phyloP scores from a whole-genome alignment of 2,113 vertebrate species.

The Hydrochoerus hydrochaeris region DNA sequence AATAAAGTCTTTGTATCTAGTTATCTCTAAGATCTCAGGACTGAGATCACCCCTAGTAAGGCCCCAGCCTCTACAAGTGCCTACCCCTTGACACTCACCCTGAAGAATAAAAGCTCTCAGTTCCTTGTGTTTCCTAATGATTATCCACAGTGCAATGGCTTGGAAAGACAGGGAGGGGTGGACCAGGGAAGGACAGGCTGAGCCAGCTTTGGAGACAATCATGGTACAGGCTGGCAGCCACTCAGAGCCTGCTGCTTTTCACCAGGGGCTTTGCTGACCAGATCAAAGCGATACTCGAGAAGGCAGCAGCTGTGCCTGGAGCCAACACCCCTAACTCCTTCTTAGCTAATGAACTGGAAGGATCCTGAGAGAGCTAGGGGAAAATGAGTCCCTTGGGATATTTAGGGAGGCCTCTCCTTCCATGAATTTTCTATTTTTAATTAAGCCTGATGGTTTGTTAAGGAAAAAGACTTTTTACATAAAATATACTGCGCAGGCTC shows the following conservation, averaged over 20 bases:
- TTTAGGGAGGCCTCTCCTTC: slow-evolving; percentile 29
- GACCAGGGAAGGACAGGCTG: background rate
- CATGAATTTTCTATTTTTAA: slow-evolving; percentile 78
- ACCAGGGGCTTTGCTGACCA: slow-evolving; percentile 65
- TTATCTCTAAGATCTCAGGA: slow-evolving; percentile 9
- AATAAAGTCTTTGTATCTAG: slow-evolving; percentile 19
- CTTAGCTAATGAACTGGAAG: slow-evolving; percentile 82
- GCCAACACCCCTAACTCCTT: slow-evolving; percentile 49
- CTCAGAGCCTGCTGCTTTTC: slow-evolving; percentile 67
- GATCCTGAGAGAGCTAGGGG: slow-evolving; percentile 65
- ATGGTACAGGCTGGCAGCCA: slow-evolving; percentile 19
- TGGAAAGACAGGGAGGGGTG: background rate
- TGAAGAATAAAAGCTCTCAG: slow-evolving; percentile 31
- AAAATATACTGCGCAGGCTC: slow-evolving; percentile 54
- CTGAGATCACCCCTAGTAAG: background rate
- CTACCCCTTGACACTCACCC: background rate
- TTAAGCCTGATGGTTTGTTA: slow-evolving; percentile 62
- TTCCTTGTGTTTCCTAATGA: slow-evolving; percentile 6
- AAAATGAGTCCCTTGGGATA: slow-evolving; percentile 64
- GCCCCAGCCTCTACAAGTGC: background rate
- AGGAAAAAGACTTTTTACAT: slow-evolving; percentile 53
- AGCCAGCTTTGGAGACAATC: slow-evolving; percentile 15
- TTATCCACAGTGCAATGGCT: slow-evolving; percentile 18
- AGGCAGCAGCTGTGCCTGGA: slow-evolving; percentile 79
- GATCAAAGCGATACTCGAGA: slow-evolving; percentile 61